Conservation (phyloP, 2,888 invertebrate genomes). For the Ophion ellenae region DNA sequence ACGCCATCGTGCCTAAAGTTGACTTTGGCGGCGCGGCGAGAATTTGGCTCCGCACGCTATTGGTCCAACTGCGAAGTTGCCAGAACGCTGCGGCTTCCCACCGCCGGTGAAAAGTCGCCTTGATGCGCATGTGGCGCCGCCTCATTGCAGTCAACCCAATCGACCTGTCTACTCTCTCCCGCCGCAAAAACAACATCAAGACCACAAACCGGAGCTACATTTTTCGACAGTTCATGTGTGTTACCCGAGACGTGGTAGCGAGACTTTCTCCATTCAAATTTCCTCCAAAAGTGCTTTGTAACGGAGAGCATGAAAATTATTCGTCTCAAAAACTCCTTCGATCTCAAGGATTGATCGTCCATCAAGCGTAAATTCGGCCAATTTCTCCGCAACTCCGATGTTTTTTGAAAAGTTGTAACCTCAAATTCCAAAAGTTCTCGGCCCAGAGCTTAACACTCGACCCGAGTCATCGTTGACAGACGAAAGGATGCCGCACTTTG, state of each 20-base stretch:
- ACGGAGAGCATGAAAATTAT: not conserved
- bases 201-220: not conserved
- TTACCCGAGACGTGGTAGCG: not conserved
- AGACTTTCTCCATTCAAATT: not conserved
- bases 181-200: not conserved
- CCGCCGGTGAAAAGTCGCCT: not conserved
- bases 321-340: not conserved
- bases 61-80: no score
- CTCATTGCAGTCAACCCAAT: no score
- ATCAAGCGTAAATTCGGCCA: not conserved
- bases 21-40: no score
- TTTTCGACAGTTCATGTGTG: not conserved
- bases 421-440: not conserved
- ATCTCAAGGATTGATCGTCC: not conserved
- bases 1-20: not conserved
- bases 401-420: not conserved
- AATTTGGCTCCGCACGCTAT: no score
- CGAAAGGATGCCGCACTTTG: constrained; percentile 71
- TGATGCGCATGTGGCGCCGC: not conserved
- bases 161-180: not conserved
- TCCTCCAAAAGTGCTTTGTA: not conserved
- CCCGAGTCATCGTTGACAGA: not conserved
- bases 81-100: no score
- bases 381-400: not conserved
- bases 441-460: not conserved